Evolutionary conservation across 2,888 invertebrate genomes (phyloP), one percentile per base, ranked within the genome.

Genomic region (Thumatha senex): DNA sequence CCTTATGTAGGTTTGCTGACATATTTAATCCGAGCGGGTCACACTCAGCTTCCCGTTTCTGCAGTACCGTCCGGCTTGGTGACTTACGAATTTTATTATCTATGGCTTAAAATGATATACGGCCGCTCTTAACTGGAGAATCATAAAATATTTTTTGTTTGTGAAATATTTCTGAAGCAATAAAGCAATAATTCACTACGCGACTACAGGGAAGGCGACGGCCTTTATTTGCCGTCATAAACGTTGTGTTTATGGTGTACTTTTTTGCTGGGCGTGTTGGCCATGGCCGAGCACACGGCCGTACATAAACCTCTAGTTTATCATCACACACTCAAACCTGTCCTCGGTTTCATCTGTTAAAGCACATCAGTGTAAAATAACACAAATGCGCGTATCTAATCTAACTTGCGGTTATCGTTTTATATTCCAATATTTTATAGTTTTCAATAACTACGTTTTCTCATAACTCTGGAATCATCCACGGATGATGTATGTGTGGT

Each of bases 141-240:
- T 90, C 90, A 89, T 91, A 91, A 91, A 91, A 91, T 90, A 89
- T 91, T 90, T 90, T 90, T 90, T 89, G 91, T 91, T 90, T 91
- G 91, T 89, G 87, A 89, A 90, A 91, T 90, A 90, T 91, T 90
- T 89, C 90, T 88, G 89, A 89, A 81, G 91, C 90, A 90, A 91
- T 91, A 91, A 90, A 91, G 91, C 90, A 90, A 90, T 91, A 91
- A 90, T 87, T 91, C 90, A 91, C 89, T 89, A 89, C 86, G 85
- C 83, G 88, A 83, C 88, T 87, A 85, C 89, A 86, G 86, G 84
- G 87, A 88, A 91, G 86, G 88, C 83, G 86, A 82, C 85, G 79
- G 79, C 82, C 84, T 90, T 90, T 91, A 91, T 91, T 89, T 90
- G 89, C 91, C 75, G 88, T 80, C 90, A 88, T 91, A 91, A 91